Conservation (phyloP, 30 jellyfish, hydroid and myxozoan species). For the Sanderia malayensis region DNA sequence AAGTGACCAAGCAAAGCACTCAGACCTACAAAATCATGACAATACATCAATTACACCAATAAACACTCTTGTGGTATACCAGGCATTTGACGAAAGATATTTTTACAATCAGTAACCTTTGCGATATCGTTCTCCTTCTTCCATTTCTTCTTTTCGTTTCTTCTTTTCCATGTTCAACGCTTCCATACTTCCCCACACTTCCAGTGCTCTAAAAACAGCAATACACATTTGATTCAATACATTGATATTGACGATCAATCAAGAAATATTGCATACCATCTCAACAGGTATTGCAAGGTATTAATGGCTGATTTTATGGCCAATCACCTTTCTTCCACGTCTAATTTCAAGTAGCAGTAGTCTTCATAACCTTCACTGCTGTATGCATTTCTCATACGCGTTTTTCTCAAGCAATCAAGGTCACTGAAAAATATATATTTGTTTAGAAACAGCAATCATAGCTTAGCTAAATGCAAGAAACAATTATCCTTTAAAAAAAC, state of each 20-base stretch:
- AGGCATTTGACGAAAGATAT: too few species aligned
- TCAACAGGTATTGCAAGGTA: too few species aligned
- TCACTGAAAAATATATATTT: conserved; percentile 75
- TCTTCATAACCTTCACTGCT: conserved; percentile 85
- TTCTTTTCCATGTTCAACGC: conserved; percentile 84
- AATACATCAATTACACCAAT: neutral
- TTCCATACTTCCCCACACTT: conserved; percentile 98
- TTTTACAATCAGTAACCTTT: too few species aligned
- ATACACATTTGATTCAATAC: too few species aligned
- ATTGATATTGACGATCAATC: too few species aligned
- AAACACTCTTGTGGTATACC: too few species aligned
- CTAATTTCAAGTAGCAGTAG: conserved; percentile 85
- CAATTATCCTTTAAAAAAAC: too few species aligned
- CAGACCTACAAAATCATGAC: conserved; percentile 65
- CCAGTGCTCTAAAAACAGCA: conserved; percentile 74
- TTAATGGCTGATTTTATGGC: too few species aligned
- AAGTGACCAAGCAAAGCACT: conserved; percentile 97
- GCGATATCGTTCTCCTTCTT: conserved; percentile 91
- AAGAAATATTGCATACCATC: too few species aligned
- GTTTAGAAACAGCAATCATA: neutral
- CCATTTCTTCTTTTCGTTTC: conserved; percentile 83
- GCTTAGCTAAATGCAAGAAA: neutral
- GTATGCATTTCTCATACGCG: conserved; percentile 92
- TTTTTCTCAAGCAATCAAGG: conserved; percentile 83
- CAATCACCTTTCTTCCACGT: conserved; percentile 84